These are phyloP conservation scores for Crotophaga sulcirostris DNA, from an alignment of 2,113 vertebrate species.

Conservation along the genomic window DNA sequence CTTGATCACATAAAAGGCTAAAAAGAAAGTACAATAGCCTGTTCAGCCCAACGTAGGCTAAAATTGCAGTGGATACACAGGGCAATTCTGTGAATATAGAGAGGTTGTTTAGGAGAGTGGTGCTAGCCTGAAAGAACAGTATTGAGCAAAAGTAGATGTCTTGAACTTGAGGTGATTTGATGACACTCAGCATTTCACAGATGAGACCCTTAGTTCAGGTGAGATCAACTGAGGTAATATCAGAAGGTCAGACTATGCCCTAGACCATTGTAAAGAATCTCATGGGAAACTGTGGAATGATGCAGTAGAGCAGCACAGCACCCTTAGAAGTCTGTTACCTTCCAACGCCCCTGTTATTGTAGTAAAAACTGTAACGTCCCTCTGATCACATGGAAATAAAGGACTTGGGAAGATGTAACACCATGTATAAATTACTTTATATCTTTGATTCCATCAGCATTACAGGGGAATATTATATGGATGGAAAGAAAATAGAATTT, in stretches of 20 bases:
- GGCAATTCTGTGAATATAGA: background rate
- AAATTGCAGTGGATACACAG: background rate
- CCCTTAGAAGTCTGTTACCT: background rate
- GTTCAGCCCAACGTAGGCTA: background rate
- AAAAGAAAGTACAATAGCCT: background rate
- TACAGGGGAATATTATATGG: fast-evolving
- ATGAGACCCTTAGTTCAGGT: background rate
- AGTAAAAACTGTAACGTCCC: background rate
- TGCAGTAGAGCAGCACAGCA: background rate
- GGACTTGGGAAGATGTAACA: background rate
- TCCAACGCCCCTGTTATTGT: background rate
- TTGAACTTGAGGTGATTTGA: background rate
- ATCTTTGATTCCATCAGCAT: background rate
- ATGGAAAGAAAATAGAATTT: background rate
- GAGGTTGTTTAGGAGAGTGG: background rate
- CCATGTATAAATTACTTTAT: fast-evolving
- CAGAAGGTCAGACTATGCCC: background rate
- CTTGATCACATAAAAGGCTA: background rate
- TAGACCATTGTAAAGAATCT: background rate
- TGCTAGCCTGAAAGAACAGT: background rate
- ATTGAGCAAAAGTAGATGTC: background rate
- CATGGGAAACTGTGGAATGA: background rate
- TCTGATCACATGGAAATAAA: background rate
- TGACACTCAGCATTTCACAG: background rate
- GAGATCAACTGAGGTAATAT: background rate